Percentiles rank a stretch among this genome's conserved stretches.
These are phyloP conservation scores for Delphinapterus leucas DNA, from an alignment of 2,113 vertebrate genomes.

Conservation along the genomic window DNA sequence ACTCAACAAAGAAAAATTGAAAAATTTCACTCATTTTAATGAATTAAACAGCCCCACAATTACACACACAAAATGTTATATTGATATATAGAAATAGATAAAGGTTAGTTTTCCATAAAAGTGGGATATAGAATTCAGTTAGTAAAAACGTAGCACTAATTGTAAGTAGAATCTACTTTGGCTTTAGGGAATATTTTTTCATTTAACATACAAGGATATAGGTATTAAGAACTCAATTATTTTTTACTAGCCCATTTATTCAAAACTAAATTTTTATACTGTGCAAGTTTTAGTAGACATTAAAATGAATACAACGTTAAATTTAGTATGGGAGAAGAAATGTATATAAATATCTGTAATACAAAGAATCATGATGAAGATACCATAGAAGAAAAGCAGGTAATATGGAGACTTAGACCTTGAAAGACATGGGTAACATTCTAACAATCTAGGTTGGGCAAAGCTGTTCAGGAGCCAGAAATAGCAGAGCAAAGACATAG, in stretches of 20 bases:
- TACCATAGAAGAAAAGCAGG: neutral
- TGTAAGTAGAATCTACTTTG: neutral
- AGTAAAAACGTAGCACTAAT: neutral
- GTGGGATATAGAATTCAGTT: neutral
- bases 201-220: neutral
- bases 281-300: neutral
- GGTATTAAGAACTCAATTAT: neutral
- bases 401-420: neutral
- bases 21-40: neutral
- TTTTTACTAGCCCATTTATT: neutral
- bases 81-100: neutral
- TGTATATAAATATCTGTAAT: neutral
- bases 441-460: neutral
- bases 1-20: neutral
- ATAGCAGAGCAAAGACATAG: neutral
- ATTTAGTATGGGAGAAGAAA: slow-evolving; percentile 3
- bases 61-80: neutral
- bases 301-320: neutral
- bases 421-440: neutral
- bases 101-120: neutral
- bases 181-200: neutral
- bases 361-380: neutral
- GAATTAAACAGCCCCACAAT: neutral
- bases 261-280: neutral
- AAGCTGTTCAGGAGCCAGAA: neutral